A percentile compares a stretch with the other conserved stretches of the same genome.
Evolutionary conservation across 2,797 vertebrate species (phyloP).

Genomic region (Brotula barbata): DNA sequence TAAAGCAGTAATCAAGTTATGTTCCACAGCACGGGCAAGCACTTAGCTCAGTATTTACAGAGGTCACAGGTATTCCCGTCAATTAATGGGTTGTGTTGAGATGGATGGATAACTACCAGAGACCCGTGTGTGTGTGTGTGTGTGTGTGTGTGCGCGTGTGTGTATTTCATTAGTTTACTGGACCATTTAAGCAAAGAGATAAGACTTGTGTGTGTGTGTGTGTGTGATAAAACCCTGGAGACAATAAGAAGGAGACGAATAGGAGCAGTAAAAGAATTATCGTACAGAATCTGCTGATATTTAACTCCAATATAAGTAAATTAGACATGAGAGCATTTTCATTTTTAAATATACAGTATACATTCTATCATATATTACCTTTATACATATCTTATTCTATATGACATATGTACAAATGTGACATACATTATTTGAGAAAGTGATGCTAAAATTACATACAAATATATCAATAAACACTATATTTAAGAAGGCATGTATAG

Average conservation of each 20-base stretch:
- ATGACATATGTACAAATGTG: too few species aligned
- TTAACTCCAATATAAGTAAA: too few species aligned
- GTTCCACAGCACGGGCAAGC: conserved; percentile 20
- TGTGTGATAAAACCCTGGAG: conserved; percentile 34
- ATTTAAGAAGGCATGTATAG: too few species aligned
- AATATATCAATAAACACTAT: too few species aligned
- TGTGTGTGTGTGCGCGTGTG: conserved; percentile 28
- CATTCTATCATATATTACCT: too few species aligned
- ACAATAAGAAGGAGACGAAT: conserved; percentile 2
- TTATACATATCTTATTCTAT: too few species aligned
- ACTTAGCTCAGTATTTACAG: conserved; percentile 37
- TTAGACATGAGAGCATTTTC: too few species aligned
- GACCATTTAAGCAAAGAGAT: conserved; percentile 46
- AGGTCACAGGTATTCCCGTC: conserved; percentile 30
- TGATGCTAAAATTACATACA: too few species aligned
- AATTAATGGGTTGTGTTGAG: conserved; percentile 26
- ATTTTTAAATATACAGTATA: too few species aligned
- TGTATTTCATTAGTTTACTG: conserved; percentile 49
- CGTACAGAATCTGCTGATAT: too few species aligned
- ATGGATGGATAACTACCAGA: conserved; percentile 10
- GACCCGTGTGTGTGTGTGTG: conserved; percentile 5
- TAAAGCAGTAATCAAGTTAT: neutral
- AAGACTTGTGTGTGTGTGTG: neutral
- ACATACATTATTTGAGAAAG: too few species aligned
- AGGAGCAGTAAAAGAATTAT: neutral